These are phyloP conservation scores for Cinclus cinclus DNA, from an alignment of 2,113 vertebrate genomes.

Conservation along the genomic window DNA sequence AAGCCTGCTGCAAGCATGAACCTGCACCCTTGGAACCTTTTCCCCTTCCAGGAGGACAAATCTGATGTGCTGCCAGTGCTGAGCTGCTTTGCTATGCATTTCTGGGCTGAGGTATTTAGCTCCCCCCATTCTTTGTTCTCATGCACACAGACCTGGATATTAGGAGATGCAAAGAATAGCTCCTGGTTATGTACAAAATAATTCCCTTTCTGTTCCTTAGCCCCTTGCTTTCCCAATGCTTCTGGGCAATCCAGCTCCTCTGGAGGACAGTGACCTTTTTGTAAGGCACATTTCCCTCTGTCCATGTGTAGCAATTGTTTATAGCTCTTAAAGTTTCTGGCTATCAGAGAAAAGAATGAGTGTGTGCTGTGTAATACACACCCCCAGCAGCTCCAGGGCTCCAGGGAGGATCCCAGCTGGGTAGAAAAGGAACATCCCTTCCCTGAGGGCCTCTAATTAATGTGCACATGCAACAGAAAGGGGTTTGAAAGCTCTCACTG, in stretches of 20 bases:
- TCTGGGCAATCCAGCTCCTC: not conserved
- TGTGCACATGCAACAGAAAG: rapidly evolving
- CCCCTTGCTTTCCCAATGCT: not conserved
- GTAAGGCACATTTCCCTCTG: not conserved
- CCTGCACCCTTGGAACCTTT: not conserved
- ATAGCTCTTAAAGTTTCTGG: not conserved
- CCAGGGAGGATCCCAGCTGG: not conserved
- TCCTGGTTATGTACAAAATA: not conserved
- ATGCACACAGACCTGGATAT: not conserved
- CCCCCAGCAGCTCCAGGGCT: not conserved
- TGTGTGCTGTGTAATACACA: not conserved
- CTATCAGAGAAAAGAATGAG: not conserved
- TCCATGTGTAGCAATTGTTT: not conserved
- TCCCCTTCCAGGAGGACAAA: not conserved
- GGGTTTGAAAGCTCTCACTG: not conserved
- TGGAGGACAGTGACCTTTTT: not conserved
- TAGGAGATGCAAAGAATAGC: not conserved
- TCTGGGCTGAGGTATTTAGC: not conserved
- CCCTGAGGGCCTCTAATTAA: not conserved
- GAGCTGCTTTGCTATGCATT: not conserved
- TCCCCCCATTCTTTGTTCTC: not conserved
- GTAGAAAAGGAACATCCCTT: not conserved
- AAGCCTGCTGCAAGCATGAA: not conserved
- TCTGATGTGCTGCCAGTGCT: not conserved
- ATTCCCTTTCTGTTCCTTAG: not conserved